Evolutionary conservation across 1,140 invertebrate genomes (phyloP).

Genomic region (Pogonomyrmex barbatus): DNA sequence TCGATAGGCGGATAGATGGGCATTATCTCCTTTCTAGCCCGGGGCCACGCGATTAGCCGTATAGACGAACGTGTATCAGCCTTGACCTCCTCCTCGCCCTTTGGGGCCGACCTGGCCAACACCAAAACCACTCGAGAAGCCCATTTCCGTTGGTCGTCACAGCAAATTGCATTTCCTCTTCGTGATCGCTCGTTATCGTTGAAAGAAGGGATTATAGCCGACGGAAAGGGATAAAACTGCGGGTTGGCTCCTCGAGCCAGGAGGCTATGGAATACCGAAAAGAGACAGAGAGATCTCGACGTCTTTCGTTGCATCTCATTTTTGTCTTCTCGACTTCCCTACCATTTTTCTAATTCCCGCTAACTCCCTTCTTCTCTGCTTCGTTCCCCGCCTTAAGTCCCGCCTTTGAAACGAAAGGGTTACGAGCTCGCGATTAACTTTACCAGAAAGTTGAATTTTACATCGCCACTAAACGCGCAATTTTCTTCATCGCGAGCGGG

Average conservation of each 20-base stretch:
- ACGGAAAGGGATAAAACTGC: slow-evolving; percentile 45
- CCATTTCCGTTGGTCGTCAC: slow-evolving; percentile 70
- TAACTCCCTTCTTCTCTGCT: background rate
- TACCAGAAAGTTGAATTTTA: slow-evolving; percentile 32
- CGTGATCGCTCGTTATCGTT: slow-evolving; percentile 72
- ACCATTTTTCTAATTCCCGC: slow-evolving; percentile 47
- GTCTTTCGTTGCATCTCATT: slow-evolving; percentile 48
- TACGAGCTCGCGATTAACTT: slow-evolving; percentile 40
- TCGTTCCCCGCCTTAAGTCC: slow-evolving; percentile 30
- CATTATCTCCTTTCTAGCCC: slow-evolving; percentile 46
- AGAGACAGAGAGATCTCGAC: slow-evolving; percentile 34
- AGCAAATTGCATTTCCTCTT: slow-evolving; percentile 74
- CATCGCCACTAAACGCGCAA: slow-evolving; percentile 26
- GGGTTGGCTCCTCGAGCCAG: background rate
- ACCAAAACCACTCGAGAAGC: slow-evolving; percentile 69
- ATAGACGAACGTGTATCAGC: slow-evolving; percentile 53
- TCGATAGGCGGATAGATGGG: slow-evolving; percentile 1
- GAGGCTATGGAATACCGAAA: slow-evolving; percentile 26
- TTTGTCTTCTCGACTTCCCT: slow-evolving; percentile 50
- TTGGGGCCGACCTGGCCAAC: slow-evolving; percentile 35
- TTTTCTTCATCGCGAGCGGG: slow-evolving; percentile 5
- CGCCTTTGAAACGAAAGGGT: slow-evolving; percentile 36
- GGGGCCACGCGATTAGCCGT: slow-evolving; percentile 54
- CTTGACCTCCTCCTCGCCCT: slow-evolving; percentile 58
- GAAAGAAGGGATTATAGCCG: slow-evolving; percentile 70